A percentile compares a stretch with the other conserved stretches of the same genome.
These are phyloP conservation scores for Deilephila porcellus DNA, from an alignment of 2,888 invertebrate genomes.

Conservation along the genomic window DNA sequence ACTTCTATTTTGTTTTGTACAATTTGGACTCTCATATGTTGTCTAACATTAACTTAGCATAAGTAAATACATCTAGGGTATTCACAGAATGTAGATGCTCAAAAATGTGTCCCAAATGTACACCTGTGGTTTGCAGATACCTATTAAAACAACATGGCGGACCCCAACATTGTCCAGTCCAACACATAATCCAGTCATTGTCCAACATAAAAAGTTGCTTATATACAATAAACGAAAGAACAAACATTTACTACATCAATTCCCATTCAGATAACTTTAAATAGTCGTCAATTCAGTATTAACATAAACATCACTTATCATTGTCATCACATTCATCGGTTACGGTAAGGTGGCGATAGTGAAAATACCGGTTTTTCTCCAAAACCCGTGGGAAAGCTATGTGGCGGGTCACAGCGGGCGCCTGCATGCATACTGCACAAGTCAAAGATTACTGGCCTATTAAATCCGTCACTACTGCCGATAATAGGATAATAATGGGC, in stretches of 20 bases:
- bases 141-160: no score
- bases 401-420: constrained; percentile 49
- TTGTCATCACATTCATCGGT: constrained; percentile 60
- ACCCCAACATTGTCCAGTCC: no score
- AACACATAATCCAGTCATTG: no score
- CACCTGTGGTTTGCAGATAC: no score
- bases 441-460: constrained; percentile 69
- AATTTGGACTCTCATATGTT: no score
- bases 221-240: no score
- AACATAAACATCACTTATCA: constrained; percentile 39
- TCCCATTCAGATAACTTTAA: neutral
- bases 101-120: no score
- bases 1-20: no score
- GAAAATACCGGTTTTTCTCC: constrained; percentile 59
- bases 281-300: neutral
- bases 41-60: no score
- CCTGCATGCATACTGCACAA: constrained; percentile 62
- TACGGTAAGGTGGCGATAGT: constrained; percentile 57
- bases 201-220: no score
- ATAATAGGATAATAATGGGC: constrained; percentile 4
- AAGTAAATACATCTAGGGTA: no score
- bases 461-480: constrained; percentile 58
- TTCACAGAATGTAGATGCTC: no score
- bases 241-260: neutral
- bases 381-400: constrained; percentile 76